A percentile compares a stretch with the other conserved stretches of the same genome.
Evolutionary conservation across 2,797 vertebrate species (phyloP).

Genomic region (Psittacula derbiana): DNA sequence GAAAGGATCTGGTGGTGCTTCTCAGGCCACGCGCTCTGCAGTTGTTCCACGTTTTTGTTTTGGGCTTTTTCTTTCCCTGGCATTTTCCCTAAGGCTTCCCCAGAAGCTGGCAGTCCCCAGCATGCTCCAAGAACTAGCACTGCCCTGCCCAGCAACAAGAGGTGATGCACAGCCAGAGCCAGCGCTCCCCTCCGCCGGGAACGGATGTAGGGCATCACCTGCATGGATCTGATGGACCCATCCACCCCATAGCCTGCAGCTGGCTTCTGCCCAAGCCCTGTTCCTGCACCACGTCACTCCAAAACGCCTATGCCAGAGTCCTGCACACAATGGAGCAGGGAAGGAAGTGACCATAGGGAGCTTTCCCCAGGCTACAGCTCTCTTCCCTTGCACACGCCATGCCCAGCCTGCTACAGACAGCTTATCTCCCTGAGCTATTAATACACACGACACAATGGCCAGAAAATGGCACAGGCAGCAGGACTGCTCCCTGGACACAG

Average conservation of each 20-base stretch:
- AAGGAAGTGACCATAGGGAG: background rate
- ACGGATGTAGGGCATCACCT: background rate
- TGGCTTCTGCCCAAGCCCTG: background rate
- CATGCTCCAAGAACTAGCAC: background rate
- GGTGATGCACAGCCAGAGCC: accelerated
- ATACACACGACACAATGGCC: background rate
- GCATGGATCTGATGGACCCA: background rate
- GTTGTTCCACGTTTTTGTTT: conserved; percentile 30
- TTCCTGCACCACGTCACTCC: background rate
- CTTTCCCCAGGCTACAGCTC: background rate
- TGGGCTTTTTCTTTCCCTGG: background rate
- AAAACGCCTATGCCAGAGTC: background rate
- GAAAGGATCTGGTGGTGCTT: conserved; percentile 16
- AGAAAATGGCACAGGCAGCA: background rate
- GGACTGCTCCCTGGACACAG: background rate
- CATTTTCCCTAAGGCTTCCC: conserved; percentile 24
- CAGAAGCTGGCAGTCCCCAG: background rate
- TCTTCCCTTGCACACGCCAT: background rate
- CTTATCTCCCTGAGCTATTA: background rate
- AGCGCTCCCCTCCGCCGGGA: background rate
- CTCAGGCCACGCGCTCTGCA: background rate
- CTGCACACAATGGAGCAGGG: background rate
- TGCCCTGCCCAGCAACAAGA: background rate
- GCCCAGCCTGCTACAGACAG: background rate
- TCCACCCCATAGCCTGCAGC: background rate